Evolutionary conservation across 2,888 invertebrate species (phyloP).

Genomic region (Meiosimyza decipiens): DNA sequence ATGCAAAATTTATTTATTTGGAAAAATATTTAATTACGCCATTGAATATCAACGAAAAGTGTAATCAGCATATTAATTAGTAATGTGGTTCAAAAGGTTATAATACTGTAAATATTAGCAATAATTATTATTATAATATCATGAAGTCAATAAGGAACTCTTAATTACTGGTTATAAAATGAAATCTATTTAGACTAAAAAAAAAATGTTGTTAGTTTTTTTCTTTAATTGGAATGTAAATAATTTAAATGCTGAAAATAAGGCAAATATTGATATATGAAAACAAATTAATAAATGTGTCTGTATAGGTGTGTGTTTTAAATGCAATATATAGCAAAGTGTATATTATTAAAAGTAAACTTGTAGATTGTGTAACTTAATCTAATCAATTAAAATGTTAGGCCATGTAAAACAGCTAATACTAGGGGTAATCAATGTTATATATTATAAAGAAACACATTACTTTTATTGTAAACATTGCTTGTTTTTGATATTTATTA

Average conservation of each 20-base stretch:
- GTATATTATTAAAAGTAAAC: constrained; percentile 19
- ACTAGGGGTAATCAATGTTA: constrained; percentile 1
- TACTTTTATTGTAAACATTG: constrained; percentile 1
- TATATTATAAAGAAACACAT: not conserved
- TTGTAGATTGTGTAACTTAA: constrained; percentile 10
- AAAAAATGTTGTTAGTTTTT: no score
- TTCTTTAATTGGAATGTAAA: no score
- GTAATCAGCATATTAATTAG: constrained; percentile 37
- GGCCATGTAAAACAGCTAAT: not conserved
- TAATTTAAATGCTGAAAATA: no score
- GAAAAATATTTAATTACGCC: not conserved
- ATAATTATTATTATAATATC: no score
- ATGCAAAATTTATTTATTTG: no score
- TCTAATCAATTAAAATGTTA: not conserved
- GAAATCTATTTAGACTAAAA: no score
- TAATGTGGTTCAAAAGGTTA: constrained; percentile 16
- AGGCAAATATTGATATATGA: not conserved
- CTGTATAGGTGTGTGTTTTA: not conserved
- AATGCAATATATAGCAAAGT: constrained; percentile 9
- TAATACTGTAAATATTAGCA: no score
- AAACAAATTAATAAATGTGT: not conserved
- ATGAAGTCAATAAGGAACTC: no score
- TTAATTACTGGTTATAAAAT: no score
- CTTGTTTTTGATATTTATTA: constrained; percentile 10
- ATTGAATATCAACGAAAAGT: constrained; percentile 9